These are phyloP conservation scores for Gymnorhina tibicen DNA, from an alignment of 2,113 vertebrate genomes.

Conservation along the genomic window DNA sequence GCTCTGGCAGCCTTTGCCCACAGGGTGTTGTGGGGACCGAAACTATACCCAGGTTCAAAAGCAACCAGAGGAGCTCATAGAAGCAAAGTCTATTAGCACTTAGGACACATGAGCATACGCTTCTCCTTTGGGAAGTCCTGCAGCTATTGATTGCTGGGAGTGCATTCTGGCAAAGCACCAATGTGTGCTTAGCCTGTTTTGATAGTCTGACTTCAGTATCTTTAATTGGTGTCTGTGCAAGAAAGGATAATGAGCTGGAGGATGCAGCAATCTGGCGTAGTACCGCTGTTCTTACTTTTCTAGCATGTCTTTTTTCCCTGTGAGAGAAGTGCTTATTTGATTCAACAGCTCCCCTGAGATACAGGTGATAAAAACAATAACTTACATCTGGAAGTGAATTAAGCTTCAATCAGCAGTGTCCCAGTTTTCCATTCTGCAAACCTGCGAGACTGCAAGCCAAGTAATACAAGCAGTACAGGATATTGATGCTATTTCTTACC, in stretches of 20 bases:
- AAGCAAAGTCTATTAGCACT: background rate
- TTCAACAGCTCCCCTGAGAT: background rate
- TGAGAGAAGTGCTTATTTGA: background rate
- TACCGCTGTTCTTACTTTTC: background rate
- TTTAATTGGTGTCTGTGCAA: background rate
- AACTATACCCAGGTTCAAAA: background rate
- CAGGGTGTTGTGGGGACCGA: fast-evolving
- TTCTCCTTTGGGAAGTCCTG: background rate
- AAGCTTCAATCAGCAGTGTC: background rate
- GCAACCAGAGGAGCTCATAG: background rate
- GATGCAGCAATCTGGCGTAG: background rate
- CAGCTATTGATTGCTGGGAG: background rate
- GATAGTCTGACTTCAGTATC: background rate
- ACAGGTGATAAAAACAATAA: background rate
- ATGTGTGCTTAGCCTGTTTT: background rate
- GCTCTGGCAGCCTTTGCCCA: background rate
- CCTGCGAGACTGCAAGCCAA: background rate
- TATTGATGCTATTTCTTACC: background rate
- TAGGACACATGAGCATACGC: fast-evolving
- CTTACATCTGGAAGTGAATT: background rate
- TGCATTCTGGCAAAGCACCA: background rate
- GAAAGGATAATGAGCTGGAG: background rate
- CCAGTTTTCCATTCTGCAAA: background rate
- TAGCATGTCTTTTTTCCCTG: background rate
- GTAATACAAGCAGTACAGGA: background rate